Conservation (phyloP, 2,113 vertebrate species). For the Urocitellus parryii region DNA sequence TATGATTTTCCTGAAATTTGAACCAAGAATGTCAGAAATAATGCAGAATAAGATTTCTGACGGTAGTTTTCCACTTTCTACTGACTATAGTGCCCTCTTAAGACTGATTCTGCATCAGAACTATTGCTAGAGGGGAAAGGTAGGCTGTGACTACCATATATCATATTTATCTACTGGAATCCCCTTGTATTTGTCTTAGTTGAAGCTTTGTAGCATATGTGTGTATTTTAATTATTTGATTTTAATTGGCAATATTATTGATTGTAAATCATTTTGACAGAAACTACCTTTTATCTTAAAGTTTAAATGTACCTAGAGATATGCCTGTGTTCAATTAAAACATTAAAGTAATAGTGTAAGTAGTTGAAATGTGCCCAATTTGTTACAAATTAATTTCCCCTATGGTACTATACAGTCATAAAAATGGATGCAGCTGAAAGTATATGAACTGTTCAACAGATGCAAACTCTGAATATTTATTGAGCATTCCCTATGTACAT, state of each 20-base stretch:
- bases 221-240: conserved; percentile 71
- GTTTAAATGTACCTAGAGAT: conserved; percentile 66
- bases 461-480: conserved; percentile 41
- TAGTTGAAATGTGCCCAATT: conserved; percentile 50
- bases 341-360: conserved; percentile 65
- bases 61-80: conserved; percentile 24
- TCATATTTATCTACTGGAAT: background rate
- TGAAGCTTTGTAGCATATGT: conserved; percentile 49
- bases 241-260: conserved; percentile 62
- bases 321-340: conserved; percentile 58
- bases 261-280: conserved; percentile 69
- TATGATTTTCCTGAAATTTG: background rate
- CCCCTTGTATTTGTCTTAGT: conserved; percentile 42
- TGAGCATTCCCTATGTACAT: background rate
- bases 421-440: conserved; percentile 56
- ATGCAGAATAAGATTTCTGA: background rate
- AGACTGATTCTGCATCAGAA: conserved; percentile 21
- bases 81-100: background rate
- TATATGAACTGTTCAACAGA: conserved; percentile 4
- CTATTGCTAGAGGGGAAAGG: background rate
- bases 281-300: conserved; percentile 73
- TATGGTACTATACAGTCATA: conserved; percentile 41
- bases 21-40: background rate
- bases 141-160: background rate
- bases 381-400: conserved; percentile 58